A percentile compares a stretch with the other conserved stretches of the same genome.
phyloP scores from a whole-genome alignment of 2,888 invertebrate genomes.

The Tipula vernalis region DNA sequence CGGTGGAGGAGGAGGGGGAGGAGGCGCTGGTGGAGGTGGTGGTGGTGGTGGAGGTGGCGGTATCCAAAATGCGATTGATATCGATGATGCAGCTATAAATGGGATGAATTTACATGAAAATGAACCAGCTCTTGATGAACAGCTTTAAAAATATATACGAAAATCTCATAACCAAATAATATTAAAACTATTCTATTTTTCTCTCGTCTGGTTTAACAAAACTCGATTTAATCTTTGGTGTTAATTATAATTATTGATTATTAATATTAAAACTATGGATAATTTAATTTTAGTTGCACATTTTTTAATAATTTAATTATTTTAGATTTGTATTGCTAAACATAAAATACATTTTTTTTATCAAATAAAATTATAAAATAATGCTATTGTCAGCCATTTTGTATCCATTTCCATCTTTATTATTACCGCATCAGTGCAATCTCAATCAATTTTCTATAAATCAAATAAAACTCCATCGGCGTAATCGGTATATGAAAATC shows the following conservation, averaged over 20 bases:
- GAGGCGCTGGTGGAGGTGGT: constrained; percentile 16
- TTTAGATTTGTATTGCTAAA: background rate
- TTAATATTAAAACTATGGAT: background rate
- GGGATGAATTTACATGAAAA: constrained; percentile 26
- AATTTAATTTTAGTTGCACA: background rate
- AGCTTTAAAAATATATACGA: background rate
- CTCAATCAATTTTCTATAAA: background rate
- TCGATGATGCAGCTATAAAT: constrained; percentile 28
- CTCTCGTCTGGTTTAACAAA: background rate
- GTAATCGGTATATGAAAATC: background rate
- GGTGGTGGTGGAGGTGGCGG: constrained; percentile 24
- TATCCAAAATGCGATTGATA: constrained; percentile 18
- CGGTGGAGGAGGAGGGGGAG: constrained; percentile 13
- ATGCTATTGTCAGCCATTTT: background rate
- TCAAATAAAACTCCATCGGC: background rate
- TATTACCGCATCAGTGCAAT: background rate
- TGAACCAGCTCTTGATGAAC: constrained; percentile 23
- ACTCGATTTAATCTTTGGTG: background rate
- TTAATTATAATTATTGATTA: background rate
- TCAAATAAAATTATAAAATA: background rate
- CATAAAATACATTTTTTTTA: background rate
- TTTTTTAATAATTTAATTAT: background rate
- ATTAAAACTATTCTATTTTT: background rate
- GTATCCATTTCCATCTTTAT: background rate
- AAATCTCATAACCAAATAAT: background rate